phyloP scores from a whole-genome alignment of 2,113 vertebrate species.

The Nycticryphes semicollaris region DNA sequence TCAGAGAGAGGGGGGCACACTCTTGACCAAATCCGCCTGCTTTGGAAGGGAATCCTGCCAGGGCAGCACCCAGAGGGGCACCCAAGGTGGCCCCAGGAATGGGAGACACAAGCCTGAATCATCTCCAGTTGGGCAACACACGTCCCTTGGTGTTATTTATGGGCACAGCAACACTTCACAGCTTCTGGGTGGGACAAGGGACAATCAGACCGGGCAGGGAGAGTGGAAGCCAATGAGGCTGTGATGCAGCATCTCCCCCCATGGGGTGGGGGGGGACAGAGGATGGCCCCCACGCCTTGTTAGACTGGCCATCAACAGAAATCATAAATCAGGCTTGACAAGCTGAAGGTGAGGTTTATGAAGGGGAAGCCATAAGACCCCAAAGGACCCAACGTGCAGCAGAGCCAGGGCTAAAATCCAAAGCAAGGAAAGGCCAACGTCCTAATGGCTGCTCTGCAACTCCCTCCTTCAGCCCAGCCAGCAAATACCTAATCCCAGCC shows the following conservation, averaged over 20 bases:
- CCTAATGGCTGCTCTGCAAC: not conserved
- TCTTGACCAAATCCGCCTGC: not conserved
- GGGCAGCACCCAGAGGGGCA: not conserved
- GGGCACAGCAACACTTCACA: not conserved
- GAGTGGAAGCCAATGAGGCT: not conserved
- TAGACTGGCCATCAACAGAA: not conserved
- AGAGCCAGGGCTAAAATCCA: not conserved
- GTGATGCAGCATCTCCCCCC: not conserved
- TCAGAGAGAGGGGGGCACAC: too few relatives aligned
- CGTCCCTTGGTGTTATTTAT: rapidly evolving
- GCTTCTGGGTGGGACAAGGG: not conserved
- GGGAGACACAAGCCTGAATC: not conserved
- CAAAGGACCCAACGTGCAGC: not conserved
- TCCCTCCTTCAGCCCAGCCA: not conserved
- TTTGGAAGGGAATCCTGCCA: not conserved
- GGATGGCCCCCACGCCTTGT: not conserved
- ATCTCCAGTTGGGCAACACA: rapidly evolving
- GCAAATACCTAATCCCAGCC: not conserved
- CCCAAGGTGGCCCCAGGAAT: too few relatives aligned
- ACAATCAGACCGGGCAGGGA: rapidly evolving
- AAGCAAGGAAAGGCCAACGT: not conserved
- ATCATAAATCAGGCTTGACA: not conserved
- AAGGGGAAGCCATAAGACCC: not conserved
- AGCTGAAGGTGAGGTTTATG: not conserved
- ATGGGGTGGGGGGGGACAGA: too few relatives aligned